Evolutionary conservation across 92 coral and sea anemone genomes (phyloP).

Genomic region (Parazoanthus swiftii): DNA sequence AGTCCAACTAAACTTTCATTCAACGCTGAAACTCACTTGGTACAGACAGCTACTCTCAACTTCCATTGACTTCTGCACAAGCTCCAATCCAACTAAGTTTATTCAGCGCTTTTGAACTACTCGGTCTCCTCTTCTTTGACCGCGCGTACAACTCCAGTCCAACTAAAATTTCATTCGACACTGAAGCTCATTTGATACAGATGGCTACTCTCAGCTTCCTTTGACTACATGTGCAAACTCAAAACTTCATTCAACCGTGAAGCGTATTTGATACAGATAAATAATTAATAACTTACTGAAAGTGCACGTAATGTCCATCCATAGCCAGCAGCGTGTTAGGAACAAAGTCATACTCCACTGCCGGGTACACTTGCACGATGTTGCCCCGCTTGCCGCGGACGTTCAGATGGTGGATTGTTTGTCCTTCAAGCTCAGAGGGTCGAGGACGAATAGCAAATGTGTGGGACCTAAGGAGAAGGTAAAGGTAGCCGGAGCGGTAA

Average conservation of each 20-base stretch:
- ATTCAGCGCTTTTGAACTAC: no score
- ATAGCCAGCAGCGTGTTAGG: slow-evolving; percentile 77
- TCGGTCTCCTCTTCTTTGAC: no score
- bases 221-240: background rate
- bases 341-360: slow-evolving; percentile 94
- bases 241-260: no score
- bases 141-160: no score
- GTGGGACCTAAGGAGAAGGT: slow-evolving; percentile 68
- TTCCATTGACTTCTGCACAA: no score
- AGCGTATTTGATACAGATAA: background rate
- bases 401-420: slow-evolving; percentile 80
- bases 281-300: slow-evolving; percentile 78
- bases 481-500: no score
- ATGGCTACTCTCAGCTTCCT: background rate
- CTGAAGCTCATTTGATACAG: no score
- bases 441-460: slow-evolving; percentile 88
- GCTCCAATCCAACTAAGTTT: no score
- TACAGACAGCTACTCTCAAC: no score
- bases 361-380: slow-evolving; percentile 98
- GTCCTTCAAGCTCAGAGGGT: slow-evolving; percentile 66
- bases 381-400: slow-evolving; percentile 99
- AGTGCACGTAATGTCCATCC: slow-evolving; percentile 84
- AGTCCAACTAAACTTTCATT: no score
- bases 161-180: no score
- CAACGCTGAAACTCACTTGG: no score